These are phyloP conservation scores for Sylvilagus floridanus DNA, from an alignment of 2,797 vertebrate genomes.

Conservation along the genomic window DNA sequence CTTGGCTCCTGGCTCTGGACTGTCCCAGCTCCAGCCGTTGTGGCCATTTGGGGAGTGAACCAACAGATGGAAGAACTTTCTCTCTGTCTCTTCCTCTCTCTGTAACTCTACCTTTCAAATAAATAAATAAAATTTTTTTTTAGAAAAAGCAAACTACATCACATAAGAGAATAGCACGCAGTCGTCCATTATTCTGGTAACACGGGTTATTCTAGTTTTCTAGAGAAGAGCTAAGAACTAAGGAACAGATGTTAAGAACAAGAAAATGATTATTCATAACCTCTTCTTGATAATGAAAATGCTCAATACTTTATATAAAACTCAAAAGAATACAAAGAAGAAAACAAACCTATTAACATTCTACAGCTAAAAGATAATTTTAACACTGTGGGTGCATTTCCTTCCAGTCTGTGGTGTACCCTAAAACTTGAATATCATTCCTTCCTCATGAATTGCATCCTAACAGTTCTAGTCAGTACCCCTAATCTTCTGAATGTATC, in stretches of 20 bases:
- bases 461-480: neutral
- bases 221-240: neutral
- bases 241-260: neutral
- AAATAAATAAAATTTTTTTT: too few species aligned
- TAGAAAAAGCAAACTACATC: neutral
- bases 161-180: neutral
- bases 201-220: neutral
- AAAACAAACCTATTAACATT: neutral
- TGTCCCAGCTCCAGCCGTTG: too few species aligned
- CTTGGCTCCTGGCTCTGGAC: too few species aligned
- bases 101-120: too few species aligned
- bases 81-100: too few species aligned
- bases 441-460: neutral
- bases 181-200: neutral
- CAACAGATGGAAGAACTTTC: too few species aligned
- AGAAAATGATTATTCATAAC: neutral
- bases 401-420: neutral
- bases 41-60: too few species aligned
- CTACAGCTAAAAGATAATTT: neutral
- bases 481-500: neutral
- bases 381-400: neutral
- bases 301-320: neutral
- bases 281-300: constrained; percentile 36
- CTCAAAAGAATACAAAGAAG: neutral
- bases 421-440: neutral